Evolutionary conservation across 2,888 invertebrate species (phyloP).

Genomic region (Amiota minor): DNA sequence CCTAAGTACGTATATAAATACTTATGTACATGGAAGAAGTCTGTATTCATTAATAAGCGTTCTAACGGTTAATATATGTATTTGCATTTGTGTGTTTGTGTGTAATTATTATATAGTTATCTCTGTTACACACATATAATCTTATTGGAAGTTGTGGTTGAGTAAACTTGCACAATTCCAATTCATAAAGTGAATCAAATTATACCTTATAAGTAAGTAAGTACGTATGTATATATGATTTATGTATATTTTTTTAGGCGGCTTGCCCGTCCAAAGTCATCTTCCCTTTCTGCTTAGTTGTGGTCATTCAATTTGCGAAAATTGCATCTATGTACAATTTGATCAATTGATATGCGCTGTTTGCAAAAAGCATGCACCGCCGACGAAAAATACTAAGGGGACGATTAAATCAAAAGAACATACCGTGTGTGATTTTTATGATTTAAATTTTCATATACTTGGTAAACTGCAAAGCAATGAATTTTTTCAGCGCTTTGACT

Average conservation of each 20-base stretch:
- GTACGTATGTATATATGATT: neutral
- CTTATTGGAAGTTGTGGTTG: neutral
- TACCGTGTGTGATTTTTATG: constrained; percentile 51
- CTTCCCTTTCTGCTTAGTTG: constrained; percentile 79
- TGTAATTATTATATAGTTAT: too few relatives aligned
- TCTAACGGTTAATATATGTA: neutral
- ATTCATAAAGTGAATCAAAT: neutral
- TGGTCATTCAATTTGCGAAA: constrained; percentile 81
- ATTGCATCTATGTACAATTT: constrained; percentile 74
- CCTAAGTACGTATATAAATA: too few relatives aligned
- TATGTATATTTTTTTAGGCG: too few relatives aligned
- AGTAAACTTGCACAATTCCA: neutral
- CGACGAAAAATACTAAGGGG: constrained; percentile 38
- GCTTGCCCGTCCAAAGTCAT: constrained; percentile 41
- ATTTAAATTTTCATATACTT: constrained; percentile 63
- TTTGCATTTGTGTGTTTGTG: too few relatives aligned
- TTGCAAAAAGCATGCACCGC: constrained; percentile 51
- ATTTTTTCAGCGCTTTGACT: constrained; percentile 45
- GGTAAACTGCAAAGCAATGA: constrained; percentile 54
- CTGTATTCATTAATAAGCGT: too few relatives aligned
- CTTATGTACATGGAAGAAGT: too few relatives aligned
- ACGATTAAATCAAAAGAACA: neutral
- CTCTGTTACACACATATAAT: too few relatives aligned
- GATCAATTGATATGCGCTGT: constrained; percentile 56
- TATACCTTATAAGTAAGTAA: neutral